Percentiles rank a stretch among this genome's conserved stretches.
phyloP scores from a whole-genome alignment of 2,797 vertebrate species.

The Galaxias olidus region DNA sequence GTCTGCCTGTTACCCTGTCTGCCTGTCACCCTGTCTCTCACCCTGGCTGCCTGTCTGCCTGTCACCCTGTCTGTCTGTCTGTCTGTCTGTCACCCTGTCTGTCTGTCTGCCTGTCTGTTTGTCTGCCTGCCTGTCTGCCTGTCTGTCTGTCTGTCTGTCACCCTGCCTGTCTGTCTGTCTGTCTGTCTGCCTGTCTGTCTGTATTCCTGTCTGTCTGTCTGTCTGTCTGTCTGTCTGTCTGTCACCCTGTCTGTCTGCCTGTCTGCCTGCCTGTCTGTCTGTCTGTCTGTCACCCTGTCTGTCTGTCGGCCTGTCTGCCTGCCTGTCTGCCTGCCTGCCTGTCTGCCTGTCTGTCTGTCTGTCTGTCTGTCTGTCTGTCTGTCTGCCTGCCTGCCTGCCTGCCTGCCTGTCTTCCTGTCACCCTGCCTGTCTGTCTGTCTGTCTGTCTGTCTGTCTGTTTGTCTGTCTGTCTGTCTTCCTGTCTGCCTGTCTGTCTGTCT shows the following conservation, averaged over 20 bases:
- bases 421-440: background rate
- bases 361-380: background rate
- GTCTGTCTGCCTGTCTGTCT: no score
- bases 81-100: background rate
- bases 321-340: background rate
- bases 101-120: background rate
- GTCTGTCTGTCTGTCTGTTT: background rate
- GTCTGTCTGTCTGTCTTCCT: background rate
- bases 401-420: no score
- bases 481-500: constrained; percentile 1
- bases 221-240: background rate
- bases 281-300: no score
- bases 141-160: background rate
- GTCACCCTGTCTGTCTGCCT: background rate
- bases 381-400: background rate
- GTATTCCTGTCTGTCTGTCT: background rate
- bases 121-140: background rate
- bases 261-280: background rate
- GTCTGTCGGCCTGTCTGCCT: no score
- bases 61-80: background rate
- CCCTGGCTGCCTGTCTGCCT: no score
- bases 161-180: no score
- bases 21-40: no score
- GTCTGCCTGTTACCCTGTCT: background rate
- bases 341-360: background rate